These are phyloP conservation scores for Nothoprocta pentlandii DNA, from an alignment of 2,113 vertebrate species.

Conservation along the genomic window DNA sequence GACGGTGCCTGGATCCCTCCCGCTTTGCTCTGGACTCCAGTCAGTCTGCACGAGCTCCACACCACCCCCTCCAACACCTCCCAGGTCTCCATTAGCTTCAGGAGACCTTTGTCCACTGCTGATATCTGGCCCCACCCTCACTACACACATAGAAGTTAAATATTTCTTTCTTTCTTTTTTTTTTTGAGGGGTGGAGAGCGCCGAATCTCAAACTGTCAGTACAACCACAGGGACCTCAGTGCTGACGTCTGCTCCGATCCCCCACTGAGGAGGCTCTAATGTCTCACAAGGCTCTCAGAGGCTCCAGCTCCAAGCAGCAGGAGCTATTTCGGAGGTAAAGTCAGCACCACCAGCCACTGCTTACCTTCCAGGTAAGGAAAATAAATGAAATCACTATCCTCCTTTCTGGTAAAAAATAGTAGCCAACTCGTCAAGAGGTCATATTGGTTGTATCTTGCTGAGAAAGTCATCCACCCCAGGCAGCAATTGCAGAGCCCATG, in stretches of 20 bases:
- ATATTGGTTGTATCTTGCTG: background rate
- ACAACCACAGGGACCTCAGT: rapidly evolving
- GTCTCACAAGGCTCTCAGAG: background rate
- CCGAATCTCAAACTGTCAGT: background rate
- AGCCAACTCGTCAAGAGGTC: background rate
- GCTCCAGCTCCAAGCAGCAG: background rate
- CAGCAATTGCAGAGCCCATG: background rate
- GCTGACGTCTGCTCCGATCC: background rate
- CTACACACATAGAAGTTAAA: background rate
- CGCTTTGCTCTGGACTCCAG: background rate
- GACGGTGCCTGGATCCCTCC: background rate
- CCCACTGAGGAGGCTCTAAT: background rate
- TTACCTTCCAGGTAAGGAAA: background rate
- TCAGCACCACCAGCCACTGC: no score
- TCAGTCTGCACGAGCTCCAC: rapidly evolving
- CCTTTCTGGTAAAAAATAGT: background rate
- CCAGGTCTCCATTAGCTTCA: background rate
- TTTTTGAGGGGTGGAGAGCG: background rate
- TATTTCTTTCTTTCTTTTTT: background rate
- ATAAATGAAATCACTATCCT: background rate
- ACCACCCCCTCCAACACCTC: background rate
- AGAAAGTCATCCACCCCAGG: background rate
- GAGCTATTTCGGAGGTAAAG: background rate
- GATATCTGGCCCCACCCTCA: background rate
- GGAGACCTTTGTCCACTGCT: background rate